Percentiles rank a stretch among this genome's conserved stretches.
These are phyloP conservation scores for Brachionus rubens DNA, from an alignment of 1,140 invertebrate species.

Conservation along the genomic window DNA sequence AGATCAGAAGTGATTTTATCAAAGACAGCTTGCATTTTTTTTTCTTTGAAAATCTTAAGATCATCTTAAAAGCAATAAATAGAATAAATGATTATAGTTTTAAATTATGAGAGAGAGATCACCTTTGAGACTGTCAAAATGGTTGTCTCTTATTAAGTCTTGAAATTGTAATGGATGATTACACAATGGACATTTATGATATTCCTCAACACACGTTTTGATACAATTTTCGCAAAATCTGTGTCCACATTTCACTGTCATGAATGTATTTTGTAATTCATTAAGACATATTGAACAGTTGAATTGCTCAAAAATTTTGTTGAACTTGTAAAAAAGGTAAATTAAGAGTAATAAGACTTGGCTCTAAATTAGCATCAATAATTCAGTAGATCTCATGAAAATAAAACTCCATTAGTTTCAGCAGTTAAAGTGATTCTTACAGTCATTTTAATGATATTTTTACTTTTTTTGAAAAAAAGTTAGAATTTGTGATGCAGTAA, in stretches of 20 bases:
- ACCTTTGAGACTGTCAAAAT: conserved; percentile 14
- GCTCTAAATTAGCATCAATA: too few relatives aligned
- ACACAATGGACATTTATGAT: conserved; percentile 28
- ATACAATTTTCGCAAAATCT: conserved; percentile 31
- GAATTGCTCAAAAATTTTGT: conserved; percentile 25
- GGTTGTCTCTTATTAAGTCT: conserved; percentile 17
- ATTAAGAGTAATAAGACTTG: background rate
- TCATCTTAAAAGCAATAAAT: background rate
- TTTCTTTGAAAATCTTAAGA: conserved; percentile 20
- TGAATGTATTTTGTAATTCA: conserved; percentile 6
- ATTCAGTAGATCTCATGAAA: too few relatives aligned
- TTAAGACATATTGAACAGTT: conserved; percentile 8
- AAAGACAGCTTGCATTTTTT: conserved; percentile 9
- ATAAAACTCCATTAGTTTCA: too few relatives aligned
- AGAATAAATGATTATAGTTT: background rate
- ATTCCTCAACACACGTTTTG: background rate
- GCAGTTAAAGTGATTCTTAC: too few relatives aligned
- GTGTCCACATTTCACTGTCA: conserved; percentile 22
- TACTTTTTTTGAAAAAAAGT: too few relatives aligned
- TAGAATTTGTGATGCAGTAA: too few relatives aligned
- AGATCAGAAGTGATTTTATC: background rate
- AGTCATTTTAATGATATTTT: too few relatives aligned
- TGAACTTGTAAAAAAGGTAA: background rate
- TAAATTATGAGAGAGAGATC: background rate
- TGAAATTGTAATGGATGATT: background rate